Conservation (phyloP, 2,888 invertebrate genomes). For the Drosophila sordidula region DNA sequence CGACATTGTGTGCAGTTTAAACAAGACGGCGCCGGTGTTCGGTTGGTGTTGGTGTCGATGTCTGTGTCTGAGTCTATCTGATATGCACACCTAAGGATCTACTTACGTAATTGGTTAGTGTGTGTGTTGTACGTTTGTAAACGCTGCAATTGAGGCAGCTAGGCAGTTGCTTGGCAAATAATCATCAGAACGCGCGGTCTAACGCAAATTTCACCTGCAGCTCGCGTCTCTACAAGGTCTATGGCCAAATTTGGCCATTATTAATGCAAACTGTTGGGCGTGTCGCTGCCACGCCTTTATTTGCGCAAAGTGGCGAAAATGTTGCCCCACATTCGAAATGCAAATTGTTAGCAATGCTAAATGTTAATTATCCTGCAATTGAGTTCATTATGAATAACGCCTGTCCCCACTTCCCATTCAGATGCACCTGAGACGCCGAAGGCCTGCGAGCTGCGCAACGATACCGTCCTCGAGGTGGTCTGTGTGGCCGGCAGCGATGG, state of each 20-base stretch:
- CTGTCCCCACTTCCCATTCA: constrained; percentile 82
- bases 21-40: constrained; percentile 28
- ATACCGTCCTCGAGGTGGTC: constrained; percentile 88
- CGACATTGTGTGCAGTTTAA: constrained; percentile 68
- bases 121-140: constrained; percentile 8
- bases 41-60: constrained; percentile 31
- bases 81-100: constrained; percentile 74
- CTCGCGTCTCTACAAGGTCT: constrained; percentile 27
- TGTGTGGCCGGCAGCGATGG: constrained; percentile 93
- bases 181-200: constrained; percentile 46
- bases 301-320: constrained; percentile 45
- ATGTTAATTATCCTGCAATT: constrained; percentile 13
- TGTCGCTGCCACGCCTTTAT: constrained; percentile 46
- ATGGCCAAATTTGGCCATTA: constrained; percentile 41
- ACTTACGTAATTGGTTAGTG: constrained; percentile 74
- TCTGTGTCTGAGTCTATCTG: constrained; percentile 38
- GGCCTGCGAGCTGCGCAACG: constrained; percentile 90
- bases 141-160: constrained; percentile 19
- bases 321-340: constrained; percentile 33
- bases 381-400: constrained; percentile 35
- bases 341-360: constrained; percentile 42
- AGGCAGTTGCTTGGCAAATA: constrained; percentile 47
- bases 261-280: constrained; percentile 61
- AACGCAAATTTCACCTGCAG: constrained; percentile 9
- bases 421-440: constrained; percentile 91